Evolutionary conservation across 1,140 invertebrate genomes (phyloP).

Genomic region (Meloidogyne exigua): DNA sequence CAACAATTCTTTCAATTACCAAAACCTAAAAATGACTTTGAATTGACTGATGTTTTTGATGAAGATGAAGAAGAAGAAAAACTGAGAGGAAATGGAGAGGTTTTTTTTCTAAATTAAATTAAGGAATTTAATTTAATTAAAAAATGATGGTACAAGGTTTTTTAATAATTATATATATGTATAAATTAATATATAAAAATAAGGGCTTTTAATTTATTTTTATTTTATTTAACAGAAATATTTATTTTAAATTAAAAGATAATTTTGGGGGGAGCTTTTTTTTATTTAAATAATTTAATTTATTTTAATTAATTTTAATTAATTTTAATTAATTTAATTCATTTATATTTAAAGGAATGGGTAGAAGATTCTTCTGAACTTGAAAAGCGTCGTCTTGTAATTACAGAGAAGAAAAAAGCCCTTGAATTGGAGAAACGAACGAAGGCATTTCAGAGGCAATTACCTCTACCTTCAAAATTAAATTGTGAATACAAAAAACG

Average conservation of each 20-base stretch:
- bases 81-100: slow-evolving; percentile 3
- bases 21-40: slow-evolving; percentile 90
- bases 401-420: slow-evolving; percentile 39
- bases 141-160: no score
- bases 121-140: no score
- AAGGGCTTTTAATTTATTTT: no score
- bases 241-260: no score
- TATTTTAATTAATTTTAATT: no score
- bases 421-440: slow-evolving; percentile 71
- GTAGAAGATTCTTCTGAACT: slow-evolving; percentile 57
- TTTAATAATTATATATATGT: slow-evolving; percentile 1
- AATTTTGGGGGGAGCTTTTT: no score
- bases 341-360: slow-evolving; percentile 51
- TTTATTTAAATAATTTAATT: no score
- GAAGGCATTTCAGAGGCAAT: slow-evolving; percentile 79
- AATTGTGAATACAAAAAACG: slow-evolving; percentile 53
- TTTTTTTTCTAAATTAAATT: neutral
- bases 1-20: slow-evolving; percentile 79
- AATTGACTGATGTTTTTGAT: slow-evolving; percentile 83
- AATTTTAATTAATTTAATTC: neutral
- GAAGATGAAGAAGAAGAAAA: slow-evolving; percentile 51
- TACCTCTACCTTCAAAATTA: slow-evolving; percentile 82
- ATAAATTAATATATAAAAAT: no score
- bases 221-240: no score
- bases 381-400: slow-evolving; percentile 41